These are phyloP conservation scores for Pangasius macronema DNA, from an alignment of 2,797 vertebrate genomes.

Conservation along the genomic window DNA sequence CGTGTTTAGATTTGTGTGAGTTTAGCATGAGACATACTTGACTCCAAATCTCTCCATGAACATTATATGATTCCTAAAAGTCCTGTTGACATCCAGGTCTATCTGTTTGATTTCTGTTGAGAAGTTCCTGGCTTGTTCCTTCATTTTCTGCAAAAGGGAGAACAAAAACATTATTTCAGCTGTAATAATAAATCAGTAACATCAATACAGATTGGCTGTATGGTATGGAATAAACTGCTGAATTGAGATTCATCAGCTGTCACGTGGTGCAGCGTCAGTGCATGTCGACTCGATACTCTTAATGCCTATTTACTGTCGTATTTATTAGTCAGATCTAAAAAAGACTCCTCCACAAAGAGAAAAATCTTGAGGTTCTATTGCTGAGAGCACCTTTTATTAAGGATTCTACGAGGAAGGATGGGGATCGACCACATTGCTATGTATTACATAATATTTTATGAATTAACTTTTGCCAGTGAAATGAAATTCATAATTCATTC, in stretches of 20 bases:
- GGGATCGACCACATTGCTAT: not conserved
- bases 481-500: too few relatives aligned
- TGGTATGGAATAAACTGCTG: not conserved
- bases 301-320: too few relatives aligned
- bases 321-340: too few relatives aligned
- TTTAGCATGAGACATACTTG: conserved; percentile 77
- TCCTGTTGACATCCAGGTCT: conserved; percentile 89
- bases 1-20: not conserved
- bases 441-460: not conserved
- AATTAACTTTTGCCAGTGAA: not conserved
- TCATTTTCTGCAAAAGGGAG: conserved; percentile 82
- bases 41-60: conserved; percentile 91
- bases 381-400: not conserved
- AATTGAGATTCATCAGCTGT: not conserved
- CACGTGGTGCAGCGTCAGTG: too few relatives aligned
- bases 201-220: not conserved
- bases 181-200: not conserved
- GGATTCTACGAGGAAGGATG: not conserved
- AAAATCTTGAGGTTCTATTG: not conserved
- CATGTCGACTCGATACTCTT: too few relatives aligned
- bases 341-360: not conserved
- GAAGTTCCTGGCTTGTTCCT: conserved; percentile 81
- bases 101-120: conserved; percentile 92
- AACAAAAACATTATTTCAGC: conserved; percentile 1
- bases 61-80: conserved; percentile 94